Evolutionary conservation across 2,888 invertebrate genomes (phyloP).

Genomic region (Galeruca laticollis): DNA sequence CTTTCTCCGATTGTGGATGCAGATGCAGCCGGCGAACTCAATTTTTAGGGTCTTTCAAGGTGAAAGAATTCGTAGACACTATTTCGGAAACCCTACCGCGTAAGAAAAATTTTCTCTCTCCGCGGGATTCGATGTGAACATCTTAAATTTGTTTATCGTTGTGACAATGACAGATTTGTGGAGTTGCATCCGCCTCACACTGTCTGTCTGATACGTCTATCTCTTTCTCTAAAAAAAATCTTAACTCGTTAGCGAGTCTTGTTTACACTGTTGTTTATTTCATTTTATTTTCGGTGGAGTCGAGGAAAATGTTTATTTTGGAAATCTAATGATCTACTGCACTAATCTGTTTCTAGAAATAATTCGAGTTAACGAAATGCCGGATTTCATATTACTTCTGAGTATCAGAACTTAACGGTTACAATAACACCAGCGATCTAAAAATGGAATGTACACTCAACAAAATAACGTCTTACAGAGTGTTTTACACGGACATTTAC

Average conservation of each 20-base stretch:
- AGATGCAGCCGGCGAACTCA: conserved; percentile 9
- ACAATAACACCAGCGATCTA: conserved; percentile 1
- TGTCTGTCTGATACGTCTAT: conserved; percentile 4
- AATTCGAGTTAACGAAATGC: conserved; percentile 12
- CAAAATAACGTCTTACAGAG: not conserved
- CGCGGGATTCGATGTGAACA: conserved; percentile 45
- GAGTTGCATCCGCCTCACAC: conserved; percentile 37
- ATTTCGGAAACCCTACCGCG: conserved; percentile 49
- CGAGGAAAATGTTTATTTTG: conserved; percentile 35
- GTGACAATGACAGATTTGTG: conserved; percentile 54
- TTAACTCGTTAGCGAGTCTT: conserved; percentile 39
- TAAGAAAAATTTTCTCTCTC: conserved; percentile 49
- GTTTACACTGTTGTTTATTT: conserved; percentile 38
- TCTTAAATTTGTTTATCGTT: conserved; percentile 53
- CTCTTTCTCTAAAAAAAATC: conserved; percentile 17
- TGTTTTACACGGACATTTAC: not conserved
- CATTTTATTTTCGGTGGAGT: conserved; percentile 36
- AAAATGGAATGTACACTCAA: conserved; percentile 3
- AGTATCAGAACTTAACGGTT: conserved; percentile 3
- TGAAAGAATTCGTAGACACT: conserved; percentile 22
- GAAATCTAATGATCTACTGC: conserved; percentile 31
- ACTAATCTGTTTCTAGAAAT: conserved; percentile 31
- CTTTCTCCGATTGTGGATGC: not conserved
- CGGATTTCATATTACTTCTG: conserved; percentile 11
- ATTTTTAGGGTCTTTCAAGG: conserved; percentile 18